These are phyloP conservation scores for Pseudachorutes palmiensis DNA, from an alignment of 1,140 invertebrate species.

Conservation along the genomic window DNA sequence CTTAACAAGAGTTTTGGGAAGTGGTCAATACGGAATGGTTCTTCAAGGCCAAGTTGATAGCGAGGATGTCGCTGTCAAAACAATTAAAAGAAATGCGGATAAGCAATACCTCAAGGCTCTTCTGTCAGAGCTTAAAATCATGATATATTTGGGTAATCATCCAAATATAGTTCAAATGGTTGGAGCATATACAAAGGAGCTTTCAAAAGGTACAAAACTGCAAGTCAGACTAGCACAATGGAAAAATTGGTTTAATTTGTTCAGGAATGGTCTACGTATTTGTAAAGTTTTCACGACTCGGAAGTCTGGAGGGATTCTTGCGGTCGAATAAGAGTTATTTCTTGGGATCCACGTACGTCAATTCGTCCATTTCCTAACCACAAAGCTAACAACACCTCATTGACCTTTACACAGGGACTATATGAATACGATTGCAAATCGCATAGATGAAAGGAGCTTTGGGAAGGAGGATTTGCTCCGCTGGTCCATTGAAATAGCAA, in stretches of 20 bases:
- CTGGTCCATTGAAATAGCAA: constrained; percentile 15
- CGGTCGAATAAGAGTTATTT: neutral
- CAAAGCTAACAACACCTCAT: no score
- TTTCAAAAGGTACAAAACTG: neutral
- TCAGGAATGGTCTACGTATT: constrained; percentile 4
- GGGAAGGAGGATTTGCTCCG: neutral
- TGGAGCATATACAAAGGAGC: constrained; percentile 6
- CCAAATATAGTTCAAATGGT: neutral
- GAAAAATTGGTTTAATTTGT: neutral
- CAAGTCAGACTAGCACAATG: neutral
- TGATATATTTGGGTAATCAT: constrained; percentile 14
- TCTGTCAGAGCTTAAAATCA: constrained; percentile 13
- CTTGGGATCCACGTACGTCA: neutral
- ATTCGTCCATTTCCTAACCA: neutral
- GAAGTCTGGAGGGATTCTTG: neutral
- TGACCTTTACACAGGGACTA: neutral
- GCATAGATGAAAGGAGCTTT: neutral
- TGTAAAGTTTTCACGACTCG: neutral
- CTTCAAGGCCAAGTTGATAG: neutral
- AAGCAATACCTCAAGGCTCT: constrained; percentile 8
- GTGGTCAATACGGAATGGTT: neutral
- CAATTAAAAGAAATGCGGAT: constrained; percentile 8
- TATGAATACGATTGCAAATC: neutral
- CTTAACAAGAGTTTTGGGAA: neutral
- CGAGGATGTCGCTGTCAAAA: constrained; percentile 10